Evolutionary conservation across 2,888 invertebrate species (phyloP).

Genomic region (Sialis lutaria): DNA sequence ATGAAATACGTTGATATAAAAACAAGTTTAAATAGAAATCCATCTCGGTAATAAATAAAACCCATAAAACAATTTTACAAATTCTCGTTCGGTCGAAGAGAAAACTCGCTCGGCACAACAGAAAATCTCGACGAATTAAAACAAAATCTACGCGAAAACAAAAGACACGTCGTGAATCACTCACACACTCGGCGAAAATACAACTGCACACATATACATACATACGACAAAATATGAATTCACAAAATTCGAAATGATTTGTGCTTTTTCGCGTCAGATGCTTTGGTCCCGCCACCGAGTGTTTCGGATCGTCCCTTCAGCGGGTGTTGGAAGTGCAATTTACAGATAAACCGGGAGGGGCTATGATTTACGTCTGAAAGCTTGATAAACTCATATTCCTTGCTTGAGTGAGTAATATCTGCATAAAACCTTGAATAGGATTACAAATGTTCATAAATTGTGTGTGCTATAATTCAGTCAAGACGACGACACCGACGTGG

Average conservation of each 20-base stretch:
- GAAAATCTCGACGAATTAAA: no score
- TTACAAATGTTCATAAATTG: constrained; percentile 31
- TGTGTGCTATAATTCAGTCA: constrained; percentile 29
- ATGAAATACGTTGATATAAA: no score
- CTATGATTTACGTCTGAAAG: constrained; percentile 52
- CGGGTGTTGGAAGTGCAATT: constrained; percentile 37
- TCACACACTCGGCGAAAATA: no score
- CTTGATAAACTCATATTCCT: constrained; percentile 35
- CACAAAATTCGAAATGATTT: no score
- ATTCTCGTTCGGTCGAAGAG: not conserved
- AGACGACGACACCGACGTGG: constrained; percentile 7
- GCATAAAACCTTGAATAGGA: constrained; percentile 31
- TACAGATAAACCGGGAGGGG: constrained; percentile 38
- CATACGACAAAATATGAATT: no score
- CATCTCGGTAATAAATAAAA: no score
- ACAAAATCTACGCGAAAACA: no score
- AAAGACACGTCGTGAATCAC: no score
- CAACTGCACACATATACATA: no score
- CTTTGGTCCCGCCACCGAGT: no score
- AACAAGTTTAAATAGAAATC: no score
- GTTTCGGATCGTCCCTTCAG: not conserved
- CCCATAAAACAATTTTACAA: not conserved
- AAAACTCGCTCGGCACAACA: not conserved
- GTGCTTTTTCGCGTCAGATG: not conserved
- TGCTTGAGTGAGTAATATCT: constrained; percentile 31